These are phyloP conservation scores for Seriola rivoliana DNA, from an alignment of 2,113 vertebrate species.

Conservation along the genomic window DNA sequence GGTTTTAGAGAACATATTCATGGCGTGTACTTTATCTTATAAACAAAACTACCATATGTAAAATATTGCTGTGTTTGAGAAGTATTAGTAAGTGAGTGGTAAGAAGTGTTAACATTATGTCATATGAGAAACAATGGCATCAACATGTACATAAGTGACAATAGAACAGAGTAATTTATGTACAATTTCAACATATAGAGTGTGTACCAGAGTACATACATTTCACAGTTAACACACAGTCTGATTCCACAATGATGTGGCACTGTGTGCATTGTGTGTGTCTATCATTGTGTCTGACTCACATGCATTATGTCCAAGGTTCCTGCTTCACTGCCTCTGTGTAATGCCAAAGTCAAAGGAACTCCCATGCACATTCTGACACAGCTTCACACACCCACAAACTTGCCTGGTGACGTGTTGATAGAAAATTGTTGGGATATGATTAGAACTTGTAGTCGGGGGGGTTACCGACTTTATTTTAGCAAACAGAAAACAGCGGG, in stretches of 20 bases:
- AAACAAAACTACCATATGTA: neutral
- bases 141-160: neutral
- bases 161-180: neutral
- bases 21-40: neutral
- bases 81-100: neutral
- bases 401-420: neutral
- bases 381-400: slow-evolving; percentile 6
- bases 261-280: neutral
- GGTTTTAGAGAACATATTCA: neutral
- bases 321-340: neutral
- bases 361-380: neutral
- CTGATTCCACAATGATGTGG: neutral
- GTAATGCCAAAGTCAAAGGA: neutral
- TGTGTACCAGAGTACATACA: neutral
- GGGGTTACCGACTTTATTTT: slow-evolving; percentile 21
- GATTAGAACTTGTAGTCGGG: slow-evolving; percentile 35
- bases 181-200: too few relatives aligned
- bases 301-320: neutral
- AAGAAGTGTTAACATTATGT: too few relatives aligned
- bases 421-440: slow-evolving; percentile 14
- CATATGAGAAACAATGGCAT: neutral
- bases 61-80: neutral
- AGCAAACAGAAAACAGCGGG: slow-evolving; percentile 3
- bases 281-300: neutral
- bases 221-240: neutral